Evolutionary conservation across 2,888 invertebrate genomes (phyloP), one percentile per base, ranked within the genome.

Genomic region (Lysandra coridon): DNA sequence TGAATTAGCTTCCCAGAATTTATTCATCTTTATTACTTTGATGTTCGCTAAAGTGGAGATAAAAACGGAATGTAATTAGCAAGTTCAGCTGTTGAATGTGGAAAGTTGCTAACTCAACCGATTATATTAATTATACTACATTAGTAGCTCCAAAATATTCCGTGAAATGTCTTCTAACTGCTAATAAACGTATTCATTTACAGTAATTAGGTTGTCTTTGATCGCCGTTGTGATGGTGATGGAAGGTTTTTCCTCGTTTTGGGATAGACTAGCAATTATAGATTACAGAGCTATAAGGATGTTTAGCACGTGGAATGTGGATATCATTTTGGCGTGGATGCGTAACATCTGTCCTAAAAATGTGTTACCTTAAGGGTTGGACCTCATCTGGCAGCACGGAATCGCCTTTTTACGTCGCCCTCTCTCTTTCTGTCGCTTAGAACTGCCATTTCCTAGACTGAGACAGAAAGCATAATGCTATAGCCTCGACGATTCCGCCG

Each of bases 121-220:
- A 85, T 85, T 85, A 85, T 86, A 88, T 88, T 85, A 85, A 87
- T 87, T 85, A 85, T 83, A 83, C 81, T 83, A 85, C 88, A 86
- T 88, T 90, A 88, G 87, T 85, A 75, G 44, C 60, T 40, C 14
- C 79, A 62, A 79, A 74, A 74, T 74, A 79, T 44, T 62, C 62
- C 60, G 85, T 83, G 83, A 82, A 83, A 87, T 84, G 81, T 85
- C 84, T 80, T 80, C 80, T 53, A 23, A 78, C 30, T 75, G 60
- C 74, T 62, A 85, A 85, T 87, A 89, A 90, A 89, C 88, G 88
- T 87, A 88, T 89, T 87, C 88, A 88, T 85, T 85, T 80, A 74
- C 64, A 78, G 33, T 49, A 62, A 79, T 79, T 75, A 75, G 49
- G 62, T 64, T 64, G 62, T 49, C 33, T 76, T 75, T 74, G 75